Base-by-base conservation (phyloP, 2,797 vertebrate genomes). In the Sebastes miniatus region DNA sequence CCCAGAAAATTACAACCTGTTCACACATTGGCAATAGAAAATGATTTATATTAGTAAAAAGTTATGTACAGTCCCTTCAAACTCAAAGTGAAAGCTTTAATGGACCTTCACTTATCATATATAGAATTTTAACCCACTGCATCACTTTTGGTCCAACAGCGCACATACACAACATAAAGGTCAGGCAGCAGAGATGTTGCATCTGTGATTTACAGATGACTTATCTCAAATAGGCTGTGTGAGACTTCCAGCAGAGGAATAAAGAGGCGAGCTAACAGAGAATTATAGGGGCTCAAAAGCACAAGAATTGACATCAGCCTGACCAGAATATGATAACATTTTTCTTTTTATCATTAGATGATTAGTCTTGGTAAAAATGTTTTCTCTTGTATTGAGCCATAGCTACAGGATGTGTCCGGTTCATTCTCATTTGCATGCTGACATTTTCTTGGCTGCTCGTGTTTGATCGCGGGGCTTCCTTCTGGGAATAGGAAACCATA, bases 361-460 rank as follows among this genome's bases (percentile, higher is more conserved):
- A 43, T 43, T 43, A 43, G 14, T 29, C 56, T 50, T 29, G 1
- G 14, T 22, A 3, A 64, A 67, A 69, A 20, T 0, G 0, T 27
- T 63, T 66, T 2, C 6, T 67, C 34, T 47, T 6, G 36, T 24
- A 2, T 6, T 24, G 61, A 76, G 62, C 12, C 22, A 6, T 2
- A 8, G 43, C 29, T 64, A 1, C 50, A 43, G 11, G 8, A 18
- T 18, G 73, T 16, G 12, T 47, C 24, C 29, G 5, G 63, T 52
- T 70, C 6, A 2, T 10, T 75, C 36, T 70, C n/a, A 24, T 62
- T 25, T 29, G 59, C 54, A 50, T 18, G 7, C 20, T 83, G 78
- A 83, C 85, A 84, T 87, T 84, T 85, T 58, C 69, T 64, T 34
- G 61, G 36, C 25, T 20, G 1, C 27, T 64, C 5, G 9, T 34